Evolutionary conservation across 2,888 invertebrate species (phyloP), one percentile per base, ranked within the genome.

Genomic region (Neoitamus cyanurus): DNA sequence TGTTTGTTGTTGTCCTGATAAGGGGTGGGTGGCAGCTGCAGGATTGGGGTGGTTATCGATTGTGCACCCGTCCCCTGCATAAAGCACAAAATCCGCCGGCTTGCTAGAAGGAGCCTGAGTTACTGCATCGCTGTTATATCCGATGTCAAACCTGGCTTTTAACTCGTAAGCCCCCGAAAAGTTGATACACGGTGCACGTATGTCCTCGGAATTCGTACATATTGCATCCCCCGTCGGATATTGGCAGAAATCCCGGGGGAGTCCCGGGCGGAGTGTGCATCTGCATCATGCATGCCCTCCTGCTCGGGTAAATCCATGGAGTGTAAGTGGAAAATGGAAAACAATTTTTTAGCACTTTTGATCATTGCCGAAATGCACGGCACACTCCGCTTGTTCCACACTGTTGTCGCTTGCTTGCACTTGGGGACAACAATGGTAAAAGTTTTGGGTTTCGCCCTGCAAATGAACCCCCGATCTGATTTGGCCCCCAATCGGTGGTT

Each of bases 291-390:
- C 25, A 58, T 58, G 58, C 58, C 20, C 25, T 58, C 20, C 20
- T 0, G 6, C n/a, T 9, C 58, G 58, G 58, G 9, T 58, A 58
- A 58, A 58, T 58, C 58, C 25, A 25, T 58, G 58, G 25, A 58
- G 58, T 15, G 25, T 58, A 58, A 58, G 58, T 15, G 25, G 15
- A 58, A 58, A 58, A 25, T 58, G 58, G 58, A 58, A 58, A 58
- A 58, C 58, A 58, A 58, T 58, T 58, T 58, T 58, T 58, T 58
- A 58, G 58, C 58, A 25, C 58, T 58, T 58, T 58, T 58, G 58
- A 58, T 58, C 58, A 42, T 42, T 42, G 58, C 58, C 58, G 58
- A 58, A 58, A 58, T 6, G 20, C 9, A 58, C 58, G 25, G 20
- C 15, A 58, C 25, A 37, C 37, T 11, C 37, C 37, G 1, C 9